Base-by-base conservation (phyloP, 2,797 vertebrate genomes). In the Philypnodon macrostomus region DNA sequence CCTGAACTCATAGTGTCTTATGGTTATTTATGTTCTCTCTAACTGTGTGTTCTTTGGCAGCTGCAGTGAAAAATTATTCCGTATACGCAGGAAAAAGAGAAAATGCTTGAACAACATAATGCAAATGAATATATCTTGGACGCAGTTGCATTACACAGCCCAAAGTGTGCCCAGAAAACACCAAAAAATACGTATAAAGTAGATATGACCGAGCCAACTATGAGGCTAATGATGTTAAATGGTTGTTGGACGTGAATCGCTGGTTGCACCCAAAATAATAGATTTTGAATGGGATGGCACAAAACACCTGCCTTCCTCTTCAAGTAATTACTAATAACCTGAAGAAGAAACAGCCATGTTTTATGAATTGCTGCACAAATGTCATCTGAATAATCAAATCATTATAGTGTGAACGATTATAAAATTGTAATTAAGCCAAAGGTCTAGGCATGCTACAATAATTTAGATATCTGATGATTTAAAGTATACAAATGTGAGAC, bases 251-350 rank as follows among this genome's bases (percentile, higher is more conserved):
- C 62, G 53, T 48, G 64, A 44, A 34, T 55, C 13, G 58, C 27
- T 46, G 13, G 3, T 41, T 26, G 13, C 39, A 47, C 41, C 16
- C 53, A 68, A 70, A 73, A 61, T 18, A 60, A 31, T 65, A 74
- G 58, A 76, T 63, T 45, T 12, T 52, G 60, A 14, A 1, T 57
- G 37, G 21, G 35, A 55, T 5, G 24, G 38, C 38, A 44, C 35
- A 38, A 65, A 66, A 46, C 39, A 52, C 33, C 51, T 48, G 37
- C 49, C 59, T 53, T 41, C 54, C 67, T 44, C 58, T 73, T 48
- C 67, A 51, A 74, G 58, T 63, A 69, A 76, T 79, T 70, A 66
- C 53, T 68, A 49, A 55, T 27, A 50, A 63, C 47, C 35, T 30
- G 34, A 67, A 48, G 7, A 10, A 30, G 8, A 30, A 23, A 6